phyloP scores from a whole-genome alignment of 1,140 invertebrate species.

The Scaptomyza pallida region DNA sequence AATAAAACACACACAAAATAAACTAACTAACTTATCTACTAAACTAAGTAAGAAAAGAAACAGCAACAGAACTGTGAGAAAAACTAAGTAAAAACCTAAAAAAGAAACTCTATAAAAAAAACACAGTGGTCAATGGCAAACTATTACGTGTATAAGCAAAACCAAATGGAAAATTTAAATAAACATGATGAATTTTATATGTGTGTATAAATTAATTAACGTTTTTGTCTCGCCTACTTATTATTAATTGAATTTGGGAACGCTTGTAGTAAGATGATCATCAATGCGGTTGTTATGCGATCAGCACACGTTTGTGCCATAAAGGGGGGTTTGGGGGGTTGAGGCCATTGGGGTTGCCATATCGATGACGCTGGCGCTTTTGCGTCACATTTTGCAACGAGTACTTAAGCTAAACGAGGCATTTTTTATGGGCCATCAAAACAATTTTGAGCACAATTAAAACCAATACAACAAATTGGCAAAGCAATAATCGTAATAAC shows the following conservation, averaged over 20 bases:
- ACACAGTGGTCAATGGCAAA: slow-evolving; percentile 70
- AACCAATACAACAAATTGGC: slow-evolving; percentile 8
- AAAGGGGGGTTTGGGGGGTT: background rate
- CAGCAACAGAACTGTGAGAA: slow-evolving; percentile 38
- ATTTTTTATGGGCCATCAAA: slow-evolving; percentile 44
- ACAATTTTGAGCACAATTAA: slow-evolving; percentile 31
- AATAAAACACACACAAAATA: background rate
- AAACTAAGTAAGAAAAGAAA: background rate
- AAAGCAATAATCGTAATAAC: slow-evolving; percentile 22
- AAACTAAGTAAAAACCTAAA: slow-evolving; percentile 11
- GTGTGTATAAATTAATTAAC: slow-evolving; percentile 35
- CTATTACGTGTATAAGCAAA: slow-evolving; percentile 76
- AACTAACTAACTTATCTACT: slow-evolving; percentile 5
- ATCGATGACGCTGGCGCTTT: slow-evolving; percentile 30
- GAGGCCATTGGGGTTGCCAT: slow-evolving; percentile 8
- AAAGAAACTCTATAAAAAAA: slow-evolving; percentile 26
- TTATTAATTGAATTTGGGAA: slow-evolving; percentile 6
- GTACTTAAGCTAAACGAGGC: slow-evolving; percentile 45
- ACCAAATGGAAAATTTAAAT: slow-evolving; percentile 50
- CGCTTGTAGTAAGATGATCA: slow-evolving; percentile 13
- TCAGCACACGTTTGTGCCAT: slow-evolving; percentile 19
- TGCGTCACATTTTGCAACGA: slow-evolving; percentile 33
- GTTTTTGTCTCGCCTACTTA: slow-evolving; percentile 1
- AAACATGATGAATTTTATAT: slow-evolving; percentile 66
- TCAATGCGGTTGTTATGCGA: slow-evolving; percentile 14